Base-by-base conservation (phyloP, 2,113 vertebrate species). In the Promerops cafer region DNA sequence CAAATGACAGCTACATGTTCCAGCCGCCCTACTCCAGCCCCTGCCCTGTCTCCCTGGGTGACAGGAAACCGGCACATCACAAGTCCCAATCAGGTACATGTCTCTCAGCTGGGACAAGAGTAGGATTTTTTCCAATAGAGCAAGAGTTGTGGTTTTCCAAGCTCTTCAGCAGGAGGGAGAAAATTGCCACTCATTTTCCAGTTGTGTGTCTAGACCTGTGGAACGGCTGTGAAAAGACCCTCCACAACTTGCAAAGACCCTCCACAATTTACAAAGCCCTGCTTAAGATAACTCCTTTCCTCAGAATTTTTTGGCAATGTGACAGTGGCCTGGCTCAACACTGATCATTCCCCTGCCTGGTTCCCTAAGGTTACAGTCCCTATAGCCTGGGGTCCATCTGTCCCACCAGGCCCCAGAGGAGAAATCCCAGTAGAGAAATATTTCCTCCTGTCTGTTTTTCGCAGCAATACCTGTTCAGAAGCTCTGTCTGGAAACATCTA, bases 1-100 rank as follows among this genome's bases (percentile, higher is more conserved):
- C 99, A 61, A 99, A 99, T 0, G 99, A 99, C 98, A 99, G 99
- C 98, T 99, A 99, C 97, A 99, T 99, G 99, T 99, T 99, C 96
- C 98, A 97, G 89, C 97, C 96, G 0, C 95, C 94, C 26, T 88
- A 94, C 93, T 61, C 94, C 61, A 80, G 82, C 78, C 90, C 83
- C 65, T 91, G 91, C 69, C 84, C 92, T 7, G 72, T 93, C 22
- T 76, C 97, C 75, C 95, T 90, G 60, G 97, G 83, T 0, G 80
- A 90, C 61, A 97, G 97, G 88, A 97, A 93, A 61, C 96, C 98
- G 0, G 52, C 95, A 82, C 96, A 97, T 88, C 98, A 96, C 95
- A 98, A 98, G 95, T 97, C 96, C 85, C 98, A 97, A 64, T 98
- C 98, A 98, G 98, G 98, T 98, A 98, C 50, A 9, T 14, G 9